phyloP scores from a whole-genome alignment of 2,113 vertebrate species.

The Circaetus cinerascens region DNA sequence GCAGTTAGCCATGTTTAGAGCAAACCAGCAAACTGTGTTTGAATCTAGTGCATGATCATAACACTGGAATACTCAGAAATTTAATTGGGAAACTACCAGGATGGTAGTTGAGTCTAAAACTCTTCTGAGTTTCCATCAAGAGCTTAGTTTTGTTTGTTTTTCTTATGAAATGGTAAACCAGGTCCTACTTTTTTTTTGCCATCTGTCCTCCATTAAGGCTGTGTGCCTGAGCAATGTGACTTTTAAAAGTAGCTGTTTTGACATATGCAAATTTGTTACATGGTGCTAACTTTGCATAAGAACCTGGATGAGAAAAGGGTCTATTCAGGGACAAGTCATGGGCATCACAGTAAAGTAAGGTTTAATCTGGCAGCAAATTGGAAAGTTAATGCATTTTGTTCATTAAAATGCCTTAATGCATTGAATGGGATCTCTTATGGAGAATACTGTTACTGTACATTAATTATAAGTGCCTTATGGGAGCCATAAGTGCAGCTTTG shows the following conservation, averaged over 20 bases:
- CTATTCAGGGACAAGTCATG: background rate
- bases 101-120: background rate
- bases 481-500: background rate
- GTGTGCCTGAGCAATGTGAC: background rate
- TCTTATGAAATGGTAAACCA: background rate
- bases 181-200: background rate
- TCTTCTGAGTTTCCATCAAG: background rate
- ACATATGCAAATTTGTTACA: background rate
- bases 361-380: conserved; percentile 24
- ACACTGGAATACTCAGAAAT: background rate
- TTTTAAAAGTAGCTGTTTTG: background rate
- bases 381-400: background rate
- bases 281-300: background rate
- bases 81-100: background rate
- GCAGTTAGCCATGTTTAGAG: background rate
- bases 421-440: background rate
- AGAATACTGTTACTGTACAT: conserved; percentile 1
- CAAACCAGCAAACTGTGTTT: background rate
- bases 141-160: background rate
- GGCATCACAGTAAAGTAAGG: background rate
- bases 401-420: background rate
- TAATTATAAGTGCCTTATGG: conserved; percentile 2
- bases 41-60: background rate
- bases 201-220: background rate
- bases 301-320: background rate